phyloP scores from a whole-genome alignment of 2,113 vertebrate species.

The Hyperopisus bebe region DNA sequence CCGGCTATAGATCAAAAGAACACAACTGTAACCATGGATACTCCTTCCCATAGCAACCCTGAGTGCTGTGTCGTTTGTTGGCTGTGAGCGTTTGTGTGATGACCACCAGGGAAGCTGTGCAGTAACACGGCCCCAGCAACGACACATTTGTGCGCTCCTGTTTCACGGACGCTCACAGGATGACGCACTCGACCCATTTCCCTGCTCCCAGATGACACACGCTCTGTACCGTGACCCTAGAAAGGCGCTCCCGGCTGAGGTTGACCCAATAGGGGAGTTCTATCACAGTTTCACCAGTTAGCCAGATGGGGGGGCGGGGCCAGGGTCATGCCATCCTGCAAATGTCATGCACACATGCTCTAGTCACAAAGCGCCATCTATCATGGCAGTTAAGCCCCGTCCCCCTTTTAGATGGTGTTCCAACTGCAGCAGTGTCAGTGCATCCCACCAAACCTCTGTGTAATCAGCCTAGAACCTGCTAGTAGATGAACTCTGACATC shows the following conservation, averaged over 20 bases:
- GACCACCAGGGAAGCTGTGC: not conserved
- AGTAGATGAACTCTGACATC: not conserved
- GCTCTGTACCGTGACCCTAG: not conserved
- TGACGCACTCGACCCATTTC: not conserved
- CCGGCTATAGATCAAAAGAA: not conserved
- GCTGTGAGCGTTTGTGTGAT: not conserved
- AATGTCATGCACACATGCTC: not conserved
- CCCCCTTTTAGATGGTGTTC: not conserved
- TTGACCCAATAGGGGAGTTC: not conserved
- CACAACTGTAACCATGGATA: constrained; percentile 20
- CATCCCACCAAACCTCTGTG: not conserved
- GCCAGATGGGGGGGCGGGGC: not conserved
- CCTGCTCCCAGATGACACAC: not conserved
- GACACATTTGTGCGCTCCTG: not conserved
- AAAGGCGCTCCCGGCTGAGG: not conserved
- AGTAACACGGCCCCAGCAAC: not conserved
- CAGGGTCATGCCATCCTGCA: not conserved
- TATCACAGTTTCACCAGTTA: not conserved
- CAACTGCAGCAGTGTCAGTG: not conserved
- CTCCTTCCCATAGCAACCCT: constrained; percentile 19
- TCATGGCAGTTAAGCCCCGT: not conserved
- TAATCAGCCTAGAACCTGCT: not conserved
- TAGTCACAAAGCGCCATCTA: not conserved
- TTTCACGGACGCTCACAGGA: not conserved
- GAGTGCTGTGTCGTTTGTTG: not conserved